Percentiles rank a stretch among this genome's conserved stretches.
These are phyloP conservation scores for Pipistrellus nathusii DNA, from an alignment of 2,797 vertebrate species.

Conservation along the genomic window DNA sequence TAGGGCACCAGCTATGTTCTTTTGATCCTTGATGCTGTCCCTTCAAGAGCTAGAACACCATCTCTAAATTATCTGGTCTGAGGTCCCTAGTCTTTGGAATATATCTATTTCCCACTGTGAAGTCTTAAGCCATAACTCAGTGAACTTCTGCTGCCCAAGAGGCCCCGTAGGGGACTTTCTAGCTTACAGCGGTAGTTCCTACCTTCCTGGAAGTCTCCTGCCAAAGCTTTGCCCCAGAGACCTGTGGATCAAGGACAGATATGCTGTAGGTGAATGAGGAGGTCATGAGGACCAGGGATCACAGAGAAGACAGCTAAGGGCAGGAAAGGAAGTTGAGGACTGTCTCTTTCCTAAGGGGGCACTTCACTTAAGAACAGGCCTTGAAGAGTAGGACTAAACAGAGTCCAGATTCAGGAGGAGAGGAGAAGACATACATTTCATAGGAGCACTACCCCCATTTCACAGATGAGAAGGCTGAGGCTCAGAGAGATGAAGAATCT, in stretches of 20 bases:
- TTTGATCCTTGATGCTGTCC: not conserved
- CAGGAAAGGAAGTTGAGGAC: not conserved
- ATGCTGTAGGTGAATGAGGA: not conserved
- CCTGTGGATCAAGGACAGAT: not conserved
- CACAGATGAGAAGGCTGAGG: constrained; percentile 6
- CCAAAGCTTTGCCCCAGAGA: not conserved
- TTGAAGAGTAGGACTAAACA: not conserved
- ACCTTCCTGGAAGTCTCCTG: not conserved
- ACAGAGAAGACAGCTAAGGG: not conserved
- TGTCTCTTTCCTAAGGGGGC: not conserved
- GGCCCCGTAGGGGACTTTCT: not conserved
- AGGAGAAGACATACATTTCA: not conserved
- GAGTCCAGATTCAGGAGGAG: not conserved
- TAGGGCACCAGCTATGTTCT: not conserved
- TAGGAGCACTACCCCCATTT: not conserved
- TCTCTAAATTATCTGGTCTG: not conserved
- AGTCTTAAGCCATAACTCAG: not conserved
- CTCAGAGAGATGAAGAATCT: not conserved
- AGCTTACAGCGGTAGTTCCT: not conserved
- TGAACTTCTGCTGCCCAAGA: not conserved
- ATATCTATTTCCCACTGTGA: not conserved
- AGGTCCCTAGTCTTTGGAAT: not conserved
- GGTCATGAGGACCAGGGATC: not conserved
- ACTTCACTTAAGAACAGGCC: not conserved
- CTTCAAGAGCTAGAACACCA: not conserved